A percentile compares a stretch with the other conserved stretches of the same genome.
phyloP scores from a whole-genome alignment of 2,797 vertebrate species.

The Thaleichthys pacificus region DNA sequence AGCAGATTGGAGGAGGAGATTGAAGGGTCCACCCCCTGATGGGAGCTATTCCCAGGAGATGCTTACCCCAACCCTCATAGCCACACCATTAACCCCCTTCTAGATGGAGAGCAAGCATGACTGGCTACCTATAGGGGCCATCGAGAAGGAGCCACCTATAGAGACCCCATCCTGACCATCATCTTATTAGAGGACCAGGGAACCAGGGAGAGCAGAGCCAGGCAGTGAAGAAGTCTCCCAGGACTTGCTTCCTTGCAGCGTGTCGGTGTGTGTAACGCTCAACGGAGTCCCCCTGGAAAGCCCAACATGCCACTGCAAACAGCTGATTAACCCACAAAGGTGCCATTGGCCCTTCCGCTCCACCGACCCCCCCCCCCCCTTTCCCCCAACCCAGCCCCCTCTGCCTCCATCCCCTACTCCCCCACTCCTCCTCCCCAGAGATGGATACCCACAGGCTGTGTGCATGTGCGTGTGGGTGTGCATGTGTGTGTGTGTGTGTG shows the following conservation, averaged over 20 bases:
- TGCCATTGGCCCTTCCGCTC: too few species aligned
- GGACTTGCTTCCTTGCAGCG: conserved; percentile 45
- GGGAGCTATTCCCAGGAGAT: conserved; percentile 66
- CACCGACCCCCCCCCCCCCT: too few species aligned
- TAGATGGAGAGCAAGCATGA: conserved; percentile 64
- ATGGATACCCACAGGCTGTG: too few species aligned
- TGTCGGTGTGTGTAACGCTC: conserved; percentile 50
- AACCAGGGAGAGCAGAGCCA: conserved; percentile 42
- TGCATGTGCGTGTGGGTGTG: too few species aligned
- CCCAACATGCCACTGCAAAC: conserved; percentile 49
- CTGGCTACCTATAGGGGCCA: conserved; percentile 54
- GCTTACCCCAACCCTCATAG: conserved; percentile 68
- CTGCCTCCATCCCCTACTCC: too few species aligned
- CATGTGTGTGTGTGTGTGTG: too few species aligned
- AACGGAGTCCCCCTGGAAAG: conserved; percentile 48
- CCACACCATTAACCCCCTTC: conserved; percentile 71
- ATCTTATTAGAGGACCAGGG: conserved; percentile 65
- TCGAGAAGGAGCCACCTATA: conserved; percentile 62
- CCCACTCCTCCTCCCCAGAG: too few species aligned
- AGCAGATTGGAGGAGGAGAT: conserved; percentile 46
- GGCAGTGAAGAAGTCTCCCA: conserved; percentile 30
- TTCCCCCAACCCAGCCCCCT: too few species aligned
- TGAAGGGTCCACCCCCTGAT: conserved; percentile 69
- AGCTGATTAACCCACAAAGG: conserved; percentile 10
- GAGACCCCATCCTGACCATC: conserved; percentile 61